A percentile compares a stretch with the other conserved stretches of the same genome.
Conservation (phyloP, 2,113 vertebrate species). For the Nothobranchius furzeri region DNA sequence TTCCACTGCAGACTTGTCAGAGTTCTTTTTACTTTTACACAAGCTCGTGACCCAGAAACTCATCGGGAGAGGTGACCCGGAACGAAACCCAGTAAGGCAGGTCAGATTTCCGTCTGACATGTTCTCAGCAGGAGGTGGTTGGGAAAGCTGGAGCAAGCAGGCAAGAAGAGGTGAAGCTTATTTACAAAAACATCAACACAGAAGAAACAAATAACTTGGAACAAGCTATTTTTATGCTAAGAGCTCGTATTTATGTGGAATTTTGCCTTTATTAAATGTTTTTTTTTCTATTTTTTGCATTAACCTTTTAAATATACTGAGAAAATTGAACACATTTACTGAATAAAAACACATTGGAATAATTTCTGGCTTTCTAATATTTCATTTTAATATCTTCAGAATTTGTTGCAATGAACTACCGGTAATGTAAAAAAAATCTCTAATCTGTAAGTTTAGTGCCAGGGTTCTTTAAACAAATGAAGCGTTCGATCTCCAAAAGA, state of each 20-base stretch:
- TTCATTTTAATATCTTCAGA: background rate
- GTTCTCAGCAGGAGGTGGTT: slow-evolving; percentile 17
- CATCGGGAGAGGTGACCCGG: slow-evolving; percentile 39
- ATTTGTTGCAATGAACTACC: too few species aligned
- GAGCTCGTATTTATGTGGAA: too few species aligned
- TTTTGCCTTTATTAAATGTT: too few species aligned
- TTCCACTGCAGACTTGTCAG: slow-evolving; percentile 37
- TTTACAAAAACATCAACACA: slow-evolving; percentile 25
- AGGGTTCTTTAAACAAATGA: too few species aligned
- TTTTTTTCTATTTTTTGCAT: too few species aligned
- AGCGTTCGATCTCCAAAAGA: too few species aligned
- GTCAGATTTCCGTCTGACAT: slow-evolving; percentile 60
- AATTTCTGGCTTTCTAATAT: too few species aligned
- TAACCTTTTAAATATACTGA: background rate
- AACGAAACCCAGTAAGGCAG: slow-evolving; percentile 41
- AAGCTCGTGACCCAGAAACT: slow-evolving; percentile 30
- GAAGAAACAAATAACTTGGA: background rate
- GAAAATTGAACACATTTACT: background rate
- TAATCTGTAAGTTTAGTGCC: too few species aligned
- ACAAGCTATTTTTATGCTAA: background rate
- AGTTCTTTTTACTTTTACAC: slow-evolving; percentile 27
- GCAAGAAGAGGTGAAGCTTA: slow-evolving; percentile 21
- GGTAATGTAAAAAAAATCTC: too few species aligned
- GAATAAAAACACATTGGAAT: background rate
- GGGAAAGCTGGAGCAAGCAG: slow-evolving; percentile 25